Evolutionary conservation across 2,113 vertebrate species (phyloP).

Genomic region (Hydrolagus affinis): DNA sequence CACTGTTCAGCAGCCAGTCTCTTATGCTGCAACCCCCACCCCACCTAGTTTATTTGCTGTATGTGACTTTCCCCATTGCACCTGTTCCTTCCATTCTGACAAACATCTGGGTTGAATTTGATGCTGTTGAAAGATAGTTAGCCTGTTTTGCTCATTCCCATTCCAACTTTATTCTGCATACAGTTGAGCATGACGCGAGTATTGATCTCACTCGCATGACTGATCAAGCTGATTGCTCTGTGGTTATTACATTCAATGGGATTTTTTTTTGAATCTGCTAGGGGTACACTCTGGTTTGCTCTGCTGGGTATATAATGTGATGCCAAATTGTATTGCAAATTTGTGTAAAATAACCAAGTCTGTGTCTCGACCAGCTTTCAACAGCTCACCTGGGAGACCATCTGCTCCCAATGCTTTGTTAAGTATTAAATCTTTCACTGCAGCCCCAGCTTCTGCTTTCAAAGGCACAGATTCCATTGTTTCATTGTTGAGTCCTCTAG

Average conservation of each 20-base stretch:
- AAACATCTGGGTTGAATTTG: neutral
- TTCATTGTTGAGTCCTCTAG: slow-evolving; percentile 17
- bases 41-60: neutral
- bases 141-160: neutral
- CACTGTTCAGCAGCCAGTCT: neutral
- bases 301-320: slow-evolving; percentile 5
- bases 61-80: neutral
- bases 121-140: neutral
- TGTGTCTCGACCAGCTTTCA: slow-evolving; percentile 11
- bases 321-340: slow-evolving; percentile 24
- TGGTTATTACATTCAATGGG: slow-evolving; percentile 13
- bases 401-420: slow-evolving; percentile 27
- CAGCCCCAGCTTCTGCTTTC: slow-evolving; percentile 7
- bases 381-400: slow-evolving; percentile 14
- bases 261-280: neutral
- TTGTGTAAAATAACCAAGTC: slow-evolving; percentile 4
- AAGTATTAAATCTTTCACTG: neutral
- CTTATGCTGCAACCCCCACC: neutral
- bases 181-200: neutral
- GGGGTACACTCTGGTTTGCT: neutral
- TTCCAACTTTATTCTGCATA: neutral
- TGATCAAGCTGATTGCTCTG: neutral
- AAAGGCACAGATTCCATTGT: slow-evolving; percentile 2
- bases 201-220: neutral
- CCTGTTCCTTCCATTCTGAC: neutral